Evolutionary conservation across 2,888 invertebrate species (phyloP).

Genomic region (Himalopsyche anomala): DNA sequence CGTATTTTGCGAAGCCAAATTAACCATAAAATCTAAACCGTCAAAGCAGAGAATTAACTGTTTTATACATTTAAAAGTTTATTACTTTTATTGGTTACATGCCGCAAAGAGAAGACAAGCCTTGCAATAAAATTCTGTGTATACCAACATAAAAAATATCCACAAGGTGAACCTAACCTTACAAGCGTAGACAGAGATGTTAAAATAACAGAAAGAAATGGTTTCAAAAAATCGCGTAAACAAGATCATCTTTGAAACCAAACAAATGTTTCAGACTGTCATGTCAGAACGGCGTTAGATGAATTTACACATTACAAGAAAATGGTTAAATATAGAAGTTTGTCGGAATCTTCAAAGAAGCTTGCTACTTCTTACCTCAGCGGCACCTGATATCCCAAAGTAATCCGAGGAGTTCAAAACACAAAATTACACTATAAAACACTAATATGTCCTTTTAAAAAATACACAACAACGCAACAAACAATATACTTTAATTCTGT

Average conservation of each 20-base stretch:
- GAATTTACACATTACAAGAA: constrained; percentile 54
- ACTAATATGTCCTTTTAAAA: constrained; percentile 49
- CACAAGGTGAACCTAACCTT: constrained; percentile 63
- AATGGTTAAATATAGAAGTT: constrained; percentile 61
- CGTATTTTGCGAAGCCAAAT: constrained; percentile 49
- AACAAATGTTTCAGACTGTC: constrained; percentile 44
- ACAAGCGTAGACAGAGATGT: constrained; percentile 45
- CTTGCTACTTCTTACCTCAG: constrained; percentile 73
- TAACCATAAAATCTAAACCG: constrained; percentile 17
- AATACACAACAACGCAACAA: constrained; percentile 55
- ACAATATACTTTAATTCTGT: constrained; percentile 53
- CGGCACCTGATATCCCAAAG: constrained; percentile 76
- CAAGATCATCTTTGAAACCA: constrained; percentile 35
- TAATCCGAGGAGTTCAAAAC: constrained; percentile 72
- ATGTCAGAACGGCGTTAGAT: constrained; percentile 44
- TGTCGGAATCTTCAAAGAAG: constrained; percentile 64
- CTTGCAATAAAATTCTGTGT: constrained; percentile 51
- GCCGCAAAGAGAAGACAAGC: constrained; percentile 29
- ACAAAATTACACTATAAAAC: constrained; percentile 67
- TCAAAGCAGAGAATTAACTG: not conserved
- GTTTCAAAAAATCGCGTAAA: constrained; percentile 35
- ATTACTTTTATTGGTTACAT: constrained; percentile 15
- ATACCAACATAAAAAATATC: constrained; percentile 59
- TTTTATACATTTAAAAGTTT: not conserved
- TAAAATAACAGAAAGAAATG: constrained; percentile 29